These are phyloP conservation scores for Macrobrachium rosenbergii DNA, from an alignment of 1,140 invertebrate genomes.

Conservation along the genomic window DNA sequence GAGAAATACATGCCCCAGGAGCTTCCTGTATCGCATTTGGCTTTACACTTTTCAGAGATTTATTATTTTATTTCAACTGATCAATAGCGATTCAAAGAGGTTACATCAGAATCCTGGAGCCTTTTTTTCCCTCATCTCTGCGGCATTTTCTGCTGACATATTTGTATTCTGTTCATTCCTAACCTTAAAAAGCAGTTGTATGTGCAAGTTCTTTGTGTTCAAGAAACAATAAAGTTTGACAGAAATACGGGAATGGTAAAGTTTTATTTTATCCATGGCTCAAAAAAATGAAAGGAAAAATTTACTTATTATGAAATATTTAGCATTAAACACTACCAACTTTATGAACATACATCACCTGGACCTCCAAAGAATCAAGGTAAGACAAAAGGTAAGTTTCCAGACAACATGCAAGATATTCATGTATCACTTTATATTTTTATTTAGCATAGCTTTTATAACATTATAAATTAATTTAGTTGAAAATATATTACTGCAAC, in stretches of 20 bases:
- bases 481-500: no score
- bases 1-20: constrained; percentile 43
- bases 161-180: constrained; percentile 64
- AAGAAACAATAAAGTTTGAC: constrained; percentile 63
- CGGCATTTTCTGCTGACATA: constrained; percentile 56
- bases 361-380: not conserved
- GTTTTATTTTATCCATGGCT: constrained; percentile 7
- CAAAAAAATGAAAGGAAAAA: not conserved
- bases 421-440: no score
- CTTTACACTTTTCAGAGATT: constrained; percentile 33
- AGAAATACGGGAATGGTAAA: constrained; percentile 43
- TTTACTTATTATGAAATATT: not conserved
- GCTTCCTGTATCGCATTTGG: constrained; percentile 42
- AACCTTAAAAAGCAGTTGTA: constrained; percentile 61
- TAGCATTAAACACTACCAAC: no score
- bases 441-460: no score
- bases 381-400: not conserved
- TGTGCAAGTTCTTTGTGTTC: constrained; percentile 62
- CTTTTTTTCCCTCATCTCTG: constrained; percentile 40
- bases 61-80: constrained; percentile 44
- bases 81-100: constrained; percentile 23
- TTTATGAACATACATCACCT: no score
- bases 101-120: constrained; percentile 26
- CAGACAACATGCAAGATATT: no score
- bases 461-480: no score